Evolutionary conservation across 2,797 vertebrate species (phyloP), one percentile per base, ranked within the genome.

Genomic region (Coranthus polyacanthus): DNA sequence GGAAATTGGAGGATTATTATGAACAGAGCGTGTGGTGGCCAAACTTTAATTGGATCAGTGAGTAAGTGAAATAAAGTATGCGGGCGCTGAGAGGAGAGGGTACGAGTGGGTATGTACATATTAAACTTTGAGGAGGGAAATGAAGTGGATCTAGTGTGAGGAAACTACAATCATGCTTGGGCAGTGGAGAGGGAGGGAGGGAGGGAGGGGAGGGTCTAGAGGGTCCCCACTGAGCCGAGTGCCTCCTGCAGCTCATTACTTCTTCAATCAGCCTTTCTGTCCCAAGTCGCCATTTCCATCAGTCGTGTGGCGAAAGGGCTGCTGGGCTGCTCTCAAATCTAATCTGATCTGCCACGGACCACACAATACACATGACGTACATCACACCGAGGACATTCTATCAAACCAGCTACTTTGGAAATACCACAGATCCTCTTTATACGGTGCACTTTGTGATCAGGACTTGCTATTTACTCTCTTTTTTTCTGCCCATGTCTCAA

Each of bases 231-330:
- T 43, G 82, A 68, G 67, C 49, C 11, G 11, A 18, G 65, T 29
- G 75, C 62, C 78, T 60, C n/a, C 72, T 67, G 16, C 74, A 65
- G 70, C 76, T 87, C 85, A 82, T 89, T 84, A 86, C 73, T 72
- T 49, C 83, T 83, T 83, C 81, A 70, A 82, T 87, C 85, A 79
- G 68, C 78, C 71, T 34, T 16, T 32, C 26, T 15, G 37, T 79
- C 79, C 62, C 68, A 20, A 69, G 71, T 24, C 59, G 20, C 57
- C 8, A 0, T 47, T 64, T 79, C 70, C 0, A 61, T 76, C 75
- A 66, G 72, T 55, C 51, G 24, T 49, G 65, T 13, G 32, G 38
- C 26, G 32, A 13, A 52, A 55, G 43, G 59, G 39, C 34, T 22
- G 37, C 43, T 17, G 47, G 21, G 16, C 8, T 38, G 63, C 47